phyloP scores from a whole-genome alignment of 1,140 invertebrate genomes.

The Aphelinus atriplicis region DNA sequence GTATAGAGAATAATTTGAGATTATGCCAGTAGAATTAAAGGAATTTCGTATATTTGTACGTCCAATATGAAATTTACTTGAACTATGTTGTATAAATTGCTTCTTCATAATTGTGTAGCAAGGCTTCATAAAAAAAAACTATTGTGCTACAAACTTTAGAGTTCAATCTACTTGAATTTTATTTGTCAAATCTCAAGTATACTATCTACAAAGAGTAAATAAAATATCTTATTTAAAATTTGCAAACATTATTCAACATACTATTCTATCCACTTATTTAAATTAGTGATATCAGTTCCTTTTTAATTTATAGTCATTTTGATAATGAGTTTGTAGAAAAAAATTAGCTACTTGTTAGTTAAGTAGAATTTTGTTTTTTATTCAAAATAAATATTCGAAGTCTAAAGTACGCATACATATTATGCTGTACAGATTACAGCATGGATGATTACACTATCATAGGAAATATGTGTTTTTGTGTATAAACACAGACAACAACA shows the following conservation, averaged over 20 bases:
- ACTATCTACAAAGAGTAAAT: slow-evolving; percentile 23
- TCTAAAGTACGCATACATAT: too few species aligned
- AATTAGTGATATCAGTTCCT: not conserved
- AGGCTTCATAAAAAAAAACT: slow-evolving; percentile 29
- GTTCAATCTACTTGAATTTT: slow-evolving; percentile 1
- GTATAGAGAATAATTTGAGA: not conserved
- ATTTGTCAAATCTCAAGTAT: slow-evolving; percentile 26
- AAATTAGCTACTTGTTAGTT: too few species aligned
- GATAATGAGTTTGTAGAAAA: too few species aligned
- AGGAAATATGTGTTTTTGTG: too few species aligned
- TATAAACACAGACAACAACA: too few species aligned
- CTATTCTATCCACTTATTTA: not conserved
- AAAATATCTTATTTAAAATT: slow-evolving; percentile 27
- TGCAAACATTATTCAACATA: not conserved
- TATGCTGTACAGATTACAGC: too few species aligned
- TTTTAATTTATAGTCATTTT: not conserved
- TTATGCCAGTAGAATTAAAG: slow-evolving; percentile 35
- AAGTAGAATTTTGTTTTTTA: too few species aligned
- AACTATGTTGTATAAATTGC: slow-evolving; percentile 24
- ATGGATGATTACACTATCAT: too few species aligned
- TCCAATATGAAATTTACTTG: slow-evolving; percentile 21
- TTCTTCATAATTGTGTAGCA: slow-evolving; percentile 26
- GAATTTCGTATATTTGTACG: slow-evolving; percentile 38
- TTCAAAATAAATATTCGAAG: too few species aligned
- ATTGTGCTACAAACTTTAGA: slow-evolving; percentile 25